Evolutionary conservation across 1,140 invertebrate genomes (phyloP), one percentile per base, ranked within the genome.

Genomic region (Drosophila sechellia): DNA sequence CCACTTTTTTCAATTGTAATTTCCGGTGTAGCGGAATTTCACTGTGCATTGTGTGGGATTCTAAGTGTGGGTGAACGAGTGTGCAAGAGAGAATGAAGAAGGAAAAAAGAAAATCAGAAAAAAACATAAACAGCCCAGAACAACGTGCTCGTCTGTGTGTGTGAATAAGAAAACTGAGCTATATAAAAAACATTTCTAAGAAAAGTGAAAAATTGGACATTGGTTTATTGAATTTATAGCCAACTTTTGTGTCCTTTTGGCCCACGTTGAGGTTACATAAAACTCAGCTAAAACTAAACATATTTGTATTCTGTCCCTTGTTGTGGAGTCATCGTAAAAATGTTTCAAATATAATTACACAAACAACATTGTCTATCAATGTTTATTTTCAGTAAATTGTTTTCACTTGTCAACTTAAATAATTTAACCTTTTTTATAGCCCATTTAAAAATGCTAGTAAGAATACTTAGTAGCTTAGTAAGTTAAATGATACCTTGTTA

Each of bases 11-110:
- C 84, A 87, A 87, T 87, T 87, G 84, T 87, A 68, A 87, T 89
- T 84, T 87, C 84, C 84, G 79, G 84, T 87, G 71, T 89, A 79
- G 71, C 79, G 79, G 79, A 84, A 89, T 87, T 83, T 87, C 66
- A 63, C 75, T 83, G 79, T 86, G 70, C 68, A 70, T 60, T 61
- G 71, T 58, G 4, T 53, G 35, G 48, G 6, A 31, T 6, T 74
- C 35, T 42, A 42, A 52, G 42, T 59, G 50, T 42, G 57, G 37
- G 68, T 42, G 35, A 22, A 57, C 17, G 25, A 43, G 39, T 58
- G 74, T 68, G 74, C 63, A 60, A 55, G 75, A 54, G 64, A 71
- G 43, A 50, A 63, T 49, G 49, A 27, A 48, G 49, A 58, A 56
- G 45, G 55, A 56, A 71, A 17, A 60, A 73, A 57, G 70, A 75